Evolutionary conservation across 2,797 vertebrate genomes (phyloP), one percentile per base, ranked within the genome.

Genomic region (Chelon labrosus): DNA sequence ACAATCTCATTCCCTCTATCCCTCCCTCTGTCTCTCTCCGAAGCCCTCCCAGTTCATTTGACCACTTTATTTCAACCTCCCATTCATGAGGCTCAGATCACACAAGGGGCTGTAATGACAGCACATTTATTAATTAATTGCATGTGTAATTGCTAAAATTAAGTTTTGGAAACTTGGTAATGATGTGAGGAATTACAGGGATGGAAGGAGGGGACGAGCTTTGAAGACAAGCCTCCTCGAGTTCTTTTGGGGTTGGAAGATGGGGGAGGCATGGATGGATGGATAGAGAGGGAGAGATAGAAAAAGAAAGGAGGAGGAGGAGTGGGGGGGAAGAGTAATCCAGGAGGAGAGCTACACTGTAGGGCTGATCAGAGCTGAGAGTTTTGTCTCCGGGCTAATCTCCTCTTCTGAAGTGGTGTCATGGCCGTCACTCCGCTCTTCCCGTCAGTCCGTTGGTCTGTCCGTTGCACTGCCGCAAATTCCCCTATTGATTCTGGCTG

Each of bases 71-170:
- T 91, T 75, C 83, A 85, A 83, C 82, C 86, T 87, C 85, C 85
- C 83, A 80, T 93, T 93, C 91, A 93, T 82, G 85, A 82, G 78
- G 87, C 90, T 84, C 85, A 85, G 90, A 94, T 94, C 93, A 94
- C 92, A 93, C 93, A 87, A 89, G 93, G 90, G 92, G 85, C 87
- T 93, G 92, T 94, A 95, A 95, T 95, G 94, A 95, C 94, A 94
- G 93, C 92, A 94, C 92, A 95, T 92, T 94, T 93, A 95, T 95
- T 95, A 95, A 95, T 95, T 95, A 95, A 95, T 95, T 95, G 95
- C 94, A 93, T 93, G 91, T 93, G 94, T 95, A 95, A 95, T 95
- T 95, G 94, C 92, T 91, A 89, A 95, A 95, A 95, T 95, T 94
- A 95, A 95, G 94, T 95, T 95, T 94, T 73, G 88, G 93, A 92